phyloP scores from a whole-genome alignment of 2,113 vertebrate genomes.

The Scophthalmus maximus region DNA sequence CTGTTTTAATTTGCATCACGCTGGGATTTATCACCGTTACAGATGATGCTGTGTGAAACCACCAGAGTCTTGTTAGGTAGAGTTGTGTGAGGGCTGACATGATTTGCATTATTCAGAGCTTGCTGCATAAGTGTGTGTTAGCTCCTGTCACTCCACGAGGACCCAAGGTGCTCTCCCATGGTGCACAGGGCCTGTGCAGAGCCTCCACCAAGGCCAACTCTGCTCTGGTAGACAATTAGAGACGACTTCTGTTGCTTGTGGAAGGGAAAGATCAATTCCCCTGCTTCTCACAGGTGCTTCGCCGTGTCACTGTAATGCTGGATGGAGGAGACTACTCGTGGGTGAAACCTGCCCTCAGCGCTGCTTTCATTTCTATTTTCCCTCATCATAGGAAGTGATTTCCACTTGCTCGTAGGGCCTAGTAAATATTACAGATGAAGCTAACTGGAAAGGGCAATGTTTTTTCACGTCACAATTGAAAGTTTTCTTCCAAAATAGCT shows the following conservation, averaged over 20 bases:
- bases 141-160: constrained; percentile 72
- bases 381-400: constrained; percentile 28
- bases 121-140: constrained; percentile 70
- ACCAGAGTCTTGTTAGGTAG: constrained; percentile 82
- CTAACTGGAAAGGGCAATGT: constrained; percentile 32
- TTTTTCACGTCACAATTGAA: constrained; percentile 30
- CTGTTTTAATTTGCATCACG: constrained; percentile 79
- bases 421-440: constrained; percentile 27
- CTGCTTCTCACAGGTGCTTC: constrained; percentile 38
- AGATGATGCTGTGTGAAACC: constrained; percentile 74
- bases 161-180: constrained; percentile 60
- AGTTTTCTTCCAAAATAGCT: constrained; percentile 14
- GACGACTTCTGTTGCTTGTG: constrained; percentile 34
- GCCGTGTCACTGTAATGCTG: constrained; percentile 26
- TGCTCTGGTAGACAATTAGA: constrained; percentile 64
- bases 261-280: constrained; percentile 55
- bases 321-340: constrained; percentile 11
- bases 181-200: constrained; percentile 45
- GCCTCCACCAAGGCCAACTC: constrained; percentile 31
- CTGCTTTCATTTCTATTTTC: constrained; percentile 29
- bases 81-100: constrained; percentile 69
- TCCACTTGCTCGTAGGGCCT: constrained; percentile 15
- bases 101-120: constrained; percentile 80
- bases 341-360: constrained; percentile 6
- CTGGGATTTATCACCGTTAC: constrained; percentile 76